phyloP scores from a whole-genome alignment of 2,888 invertebrate species.

The Zeuzera pyrina region DNA sequence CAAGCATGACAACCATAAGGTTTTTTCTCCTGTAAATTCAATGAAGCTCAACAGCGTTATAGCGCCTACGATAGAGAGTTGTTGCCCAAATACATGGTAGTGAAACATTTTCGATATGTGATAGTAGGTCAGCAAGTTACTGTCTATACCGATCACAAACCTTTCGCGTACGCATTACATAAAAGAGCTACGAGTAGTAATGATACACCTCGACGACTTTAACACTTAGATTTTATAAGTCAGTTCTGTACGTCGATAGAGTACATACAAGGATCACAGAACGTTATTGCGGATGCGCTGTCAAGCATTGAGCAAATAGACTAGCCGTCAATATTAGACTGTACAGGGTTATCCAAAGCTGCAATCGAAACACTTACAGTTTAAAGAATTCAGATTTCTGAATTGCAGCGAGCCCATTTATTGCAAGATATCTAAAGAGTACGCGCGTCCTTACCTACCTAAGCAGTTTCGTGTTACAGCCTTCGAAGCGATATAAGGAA shows the following conservation, averaged over 20 bases:
- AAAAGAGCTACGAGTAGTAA: conserved; percentile 7
- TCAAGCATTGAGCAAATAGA: conserved; percentile 14
- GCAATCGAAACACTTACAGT: no score
- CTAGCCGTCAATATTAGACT: conserved; percentile 6
- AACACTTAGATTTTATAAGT: conserved; percentile 16
- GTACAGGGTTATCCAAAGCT: conserved; percentile 7
- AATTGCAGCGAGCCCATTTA: no score
- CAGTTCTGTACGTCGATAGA: conserved; percentile 13
- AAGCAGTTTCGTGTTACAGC: conserved; percentile 2
- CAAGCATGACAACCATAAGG: background rate
- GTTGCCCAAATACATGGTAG: no score
- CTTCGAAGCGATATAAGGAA: no score
- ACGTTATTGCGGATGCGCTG: conserved; percentile 16
- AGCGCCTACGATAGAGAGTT: no score
- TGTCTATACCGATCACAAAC: conserved; percentile 16
- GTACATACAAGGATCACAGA: conserved; percentile 12
- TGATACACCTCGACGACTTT: conserved; percentile 13
- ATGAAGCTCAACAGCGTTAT: no score
- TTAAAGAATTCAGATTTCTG: no score
- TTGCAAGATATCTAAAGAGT: no score
- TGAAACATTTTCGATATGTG: no score
- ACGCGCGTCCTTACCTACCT: conserved; percentile 7
- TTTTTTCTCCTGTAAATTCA: no score
- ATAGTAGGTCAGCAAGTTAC: conserved; percentile 7
- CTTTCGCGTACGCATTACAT: conserved; percentile 9